Evolutionary conservation across 2,888 invertebrate species (phyloP), one percentile per base, ranked within the genome.

Genomic region (Drosophila nr. perissopoda): DNA sequence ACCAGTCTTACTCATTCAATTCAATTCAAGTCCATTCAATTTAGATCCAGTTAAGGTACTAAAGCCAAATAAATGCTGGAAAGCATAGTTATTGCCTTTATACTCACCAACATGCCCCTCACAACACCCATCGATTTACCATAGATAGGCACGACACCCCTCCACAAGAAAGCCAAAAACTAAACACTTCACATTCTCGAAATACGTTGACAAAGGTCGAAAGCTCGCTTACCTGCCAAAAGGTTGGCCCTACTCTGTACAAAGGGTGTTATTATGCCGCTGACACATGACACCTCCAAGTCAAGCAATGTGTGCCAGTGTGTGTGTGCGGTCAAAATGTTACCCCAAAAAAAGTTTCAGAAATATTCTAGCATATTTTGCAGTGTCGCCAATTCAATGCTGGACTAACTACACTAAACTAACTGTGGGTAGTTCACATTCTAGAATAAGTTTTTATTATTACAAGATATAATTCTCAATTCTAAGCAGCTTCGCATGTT

Each of bases 191-290:
- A 54, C 56, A 76, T 73, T 80, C 66, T 61, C 29, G 25, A 66
- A 88, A 83, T 61, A 70, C 66, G 75, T 81, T 90, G 87, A 90
- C 87, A 87, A 90, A 87, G 89, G 87, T 87, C 77, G 74, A 71
- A 63, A 58, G 54, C 72, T 68, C 61, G 64, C 76, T 83, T 63
- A 82, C 70, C 79, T 79, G 83, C 69, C 83, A 83, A 78, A 77
- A 74, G 87, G 77, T 75, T 74, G 70, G 11, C 76, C 16, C 16
- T 25, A 63, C 61, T 54, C 58, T 38, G 27, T 67, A 70, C 54
- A 86, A 88, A 86, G 87, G 90, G 87, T 89, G 89, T 89, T 89
- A 84, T 84, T 84, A 87, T 88, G 83, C 74, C 85, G 76, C 80
- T 86, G 86, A 89, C 91, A 90, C 76, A 75, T 87, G 91, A 87